Conservation (phyloP, 2,888 invertebrate genomes). For the Lasioglossum oenotherae region DNA sequence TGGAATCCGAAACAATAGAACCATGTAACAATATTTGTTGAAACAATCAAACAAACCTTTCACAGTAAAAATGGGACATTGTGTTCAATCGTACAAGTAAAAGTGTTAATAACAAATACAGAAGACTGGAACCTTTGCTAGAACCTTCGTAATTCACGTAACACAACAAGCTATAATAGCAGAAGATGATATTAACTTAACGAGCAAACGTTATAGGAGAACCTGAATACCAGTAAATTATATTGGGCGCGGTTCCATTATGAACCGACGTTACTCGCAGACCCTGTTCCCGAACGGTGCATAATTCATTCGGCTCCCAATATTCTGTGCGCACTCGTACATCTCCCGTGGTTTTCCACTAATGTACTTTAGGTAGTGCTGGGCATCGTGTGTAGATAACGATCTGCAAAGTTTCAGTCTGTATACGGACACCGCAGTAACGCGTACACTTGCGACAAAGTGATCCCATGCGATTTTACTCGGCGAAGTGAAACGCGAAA, state of each 20-base stretch:
- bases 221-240: slow-evolving; percentile 58
- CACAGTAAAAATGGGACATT: not conserved
- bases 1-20: no score
- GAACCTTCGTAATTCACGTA: not conserved
- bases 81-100: not conserved
- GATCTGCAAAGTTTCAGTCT: slow-evolving; percentile 52
- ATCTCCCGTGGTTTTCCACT: slow-evolving; percentile 60
- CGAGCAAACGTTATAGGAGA: slow-evolving; percentile 53
- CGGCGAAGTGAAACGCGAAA: not conserved
- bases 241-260: slow-evolving; percentile 58
- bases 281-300: slow-evolving; percentile 49
- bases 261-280: slow-evolving; percentile 53
- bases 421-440: not conserved
- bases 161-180: slow-evolving; percentile 27
- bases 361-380: slow-evolving; percentile 58
- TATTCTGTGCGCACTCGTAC: slow-evolving; percentile 58
- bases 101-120: not conserved
- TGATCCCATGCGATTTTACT: not conserved
- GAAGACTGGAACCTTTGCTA: not conserved
- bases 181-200: slow-evolving; percentile 57
- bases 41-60: no score
- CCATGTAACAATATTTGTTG: no score
- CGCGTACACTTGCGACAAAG: not conserved
- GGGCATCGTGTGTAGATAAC: slow-evolving; percentile 28
- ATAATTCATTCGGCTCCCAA: slow-evolving; percentile 65